phyloP scores from a whole-genome alignment of 2,888 invertebrate genomes.

The Hydriomena furcata region DNA sequence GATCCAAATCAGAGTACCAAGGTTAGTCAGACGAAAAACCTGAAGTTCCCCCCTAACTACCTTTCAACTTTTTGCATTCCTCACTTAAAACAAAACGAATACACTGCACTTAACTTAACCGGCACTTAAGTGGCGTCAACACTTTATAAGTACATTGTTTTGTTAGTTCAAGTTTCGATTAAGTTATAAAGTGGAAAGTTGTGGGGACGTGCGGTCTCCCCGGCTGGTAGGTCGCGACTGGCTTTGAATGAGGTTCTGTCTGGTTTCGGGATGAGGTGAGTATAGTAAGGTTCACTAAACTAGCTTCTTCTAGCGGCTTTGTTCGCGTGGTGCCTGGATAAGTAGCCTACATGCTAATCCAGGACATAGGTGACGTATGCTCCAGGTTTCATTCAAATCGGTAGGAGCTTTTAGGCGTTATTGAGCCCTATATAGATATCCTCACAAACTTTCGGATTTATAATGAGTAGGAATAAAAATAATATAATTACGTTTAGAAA shows the following conservation, averaged over 20 bases:
- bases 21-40: constrained; percentile 3
- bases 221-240: constrained; percentile 51
- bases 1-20: constrained; percentile 2
- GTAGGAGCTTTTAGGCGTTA: no score
- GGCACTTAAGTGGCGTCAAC: constrained; percentile 17
- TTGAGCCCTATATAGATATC: no score
- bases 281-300: no score
- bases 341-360: no score
- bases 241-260: background rate
- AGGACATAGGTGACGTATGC: no score
- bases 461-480: no score
- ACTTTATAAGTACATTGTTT: constrained; percentile 22
- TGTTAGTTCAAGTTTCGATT: constrained; percentile 49
- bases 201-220: constrained; percentile 47
- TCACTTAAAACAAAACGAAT: constrained; percentile 45
- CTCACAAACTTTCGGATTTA: no score
- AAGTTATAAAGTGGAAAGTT: constrained; percentile 36
- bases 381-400: no score
- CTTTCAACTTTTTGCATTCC: constrained; percentile 50
- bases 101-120: constrained; percentile 23
- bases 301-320: no score
- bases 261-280: constrained; percentile 5
- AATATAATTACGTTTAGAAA: no score
- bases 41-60: constrained; percentile 28
- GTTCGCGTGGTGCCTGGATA: no score